These are phyloP conservation scores for Stomatorhinus walkeri DNA, from an alignment of 2,797 vertebrate species.

Conservation along the genomic window DNA sequence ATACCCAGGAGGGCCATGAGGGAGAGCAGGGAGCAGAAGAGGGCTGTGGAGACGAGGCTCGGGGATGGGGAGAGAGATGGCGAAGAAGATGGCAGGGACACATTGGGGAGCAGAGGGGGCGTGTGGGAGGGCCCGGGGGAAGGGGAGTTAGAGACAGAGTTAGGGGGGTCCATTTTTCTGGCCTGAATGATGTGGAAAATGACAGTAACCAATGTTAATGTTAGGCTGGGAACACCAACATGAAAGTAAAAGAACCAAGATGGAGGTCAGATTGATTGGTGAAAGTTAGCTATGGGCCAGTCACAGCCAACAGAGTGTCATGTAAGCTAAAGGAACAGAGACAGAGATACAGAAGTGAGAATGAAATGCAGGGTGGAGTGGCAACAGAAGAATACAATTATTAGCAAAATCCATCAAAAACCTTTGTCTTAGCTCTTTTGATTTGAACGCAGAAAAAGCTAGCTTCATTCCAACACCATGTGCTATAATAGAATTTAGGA, in stretches of 20 bases:
- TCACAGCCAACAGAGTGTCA: neutral
- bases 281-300: neutral
- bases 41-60: conserved; percentile 62
- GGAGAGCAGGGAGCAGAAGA: conserved; percentile 66
- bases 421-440: neutral
- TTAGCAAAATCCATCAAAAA: neutral
- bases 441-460: neutral
- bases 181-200: neutral
- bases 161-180: conserved; percentile 52
- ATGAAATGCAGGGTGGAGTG: neutral
- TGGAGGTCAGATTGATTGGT: neutral
- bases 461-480: neutral
- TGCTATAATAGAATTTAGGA: neutral
- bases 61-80: conserved; percentile 61
- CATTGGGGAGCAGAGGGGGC: conserved; percentile 47
- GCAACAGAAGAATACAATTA: neutral
- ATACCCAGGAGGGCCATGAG: conserved; percentile 69
- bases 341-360: neutral
- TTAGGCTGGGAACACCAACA: neutral
- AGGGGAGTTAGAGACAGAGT: conserved; percentile 43
- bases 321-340: neutral
- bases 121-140: conserved; percentile 47
- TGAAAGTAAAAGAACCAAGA: neutral
- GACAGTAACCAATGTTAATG: neutral
- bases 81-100: conserved; percentile 50